Evolutionary conservation across 2,888 invertebrate species (phyloP), one percentile per base, ranked within the genome.

Genomic region (Dicycla oo): DNA sequence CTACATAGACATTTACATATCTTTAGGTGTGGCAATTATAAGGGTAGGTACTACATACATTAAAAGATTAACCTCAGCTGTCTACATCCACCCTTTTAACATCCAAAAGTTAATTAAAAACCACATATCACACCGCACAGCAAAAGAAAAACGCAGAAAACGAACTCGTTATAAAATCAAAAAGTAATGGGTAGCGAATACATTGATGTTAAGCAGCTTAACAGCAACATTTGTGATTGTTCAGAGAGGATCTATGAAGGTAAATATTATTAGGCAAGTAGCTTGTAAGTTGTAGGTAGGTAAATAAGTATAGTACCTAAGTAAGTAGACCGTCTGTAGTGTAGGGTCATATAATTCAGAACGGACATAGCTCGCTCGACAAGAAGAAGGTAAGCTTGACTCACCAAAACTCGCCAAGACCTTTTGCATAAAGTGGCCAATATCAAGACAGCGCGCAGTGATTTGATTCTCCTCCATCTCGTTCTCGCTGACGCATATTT

Each of bases 151-250:
- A 23, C 11, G 20, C 4, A 20, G 26, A 26, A 18, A 30, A 47
- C 2, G 20, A 15, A 30, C 15, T 60, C 45, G 43, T 53, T 73
- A 58, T 40, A 40, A 56, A 56, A 66, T 45, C 49, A n/a, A 30
- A 53, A n/a, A 34, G 64, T 73, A 65, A 65, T 34, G 15, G 23
- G 2, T 7, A 38, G 53, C 34, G 23, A 26, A 53, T 54, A 40
- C 18, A n/a, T n/a, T n/a, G 26, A 61, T 38, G 69, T 47, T 72
- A 69, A 72, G 72, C 69, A n/a, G 45, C 40, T 56, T 49, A 61
- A 10, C 13, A 60, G 56, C 43, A 57, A 34, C 34, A 34, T 34
- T 34, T 11, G 49, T 38, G 72, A 51, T 71, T 71, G 62, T 71
- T 57, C 13, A 45, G 49, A 38, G 23, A 15, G 30, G 15, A 49